Evolutionary conservation across 1,140 invertebrate genomes (phyloP).

Genomic region (Drosophila parvula): DNA sequence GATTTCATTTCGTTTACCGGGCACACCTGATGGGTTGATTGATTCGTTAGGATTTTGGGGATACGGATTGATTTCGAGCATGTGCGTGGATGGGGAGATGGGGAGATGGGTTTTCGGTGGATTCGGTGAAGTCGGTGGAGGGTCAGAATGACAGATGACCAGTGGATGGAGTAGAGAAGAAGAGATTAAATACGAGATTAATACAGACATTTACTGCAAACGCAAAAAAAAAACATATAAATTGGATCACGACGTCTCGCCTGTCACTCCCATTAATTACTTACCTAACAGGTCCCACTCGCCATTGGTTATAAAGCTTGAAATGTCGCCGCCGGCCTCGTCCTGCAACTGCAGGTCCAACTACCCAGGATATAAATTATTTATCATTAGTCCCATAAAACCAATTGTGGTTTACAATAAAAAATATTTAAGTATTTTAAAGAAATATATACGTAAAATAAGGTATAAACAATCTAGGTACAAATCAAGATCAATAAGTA

Average conservation of each 20-base stretch:
- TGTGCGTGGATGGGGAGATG: no score
- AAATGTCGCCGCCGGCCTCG: constrained; percentile 95
- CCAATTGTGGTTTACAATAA: not conserved
- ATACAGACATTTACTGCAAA: constrained; percentile 14
- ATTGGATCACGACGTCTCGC: not conserved
- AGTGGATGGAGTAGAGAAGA: constrained; percentile 29
- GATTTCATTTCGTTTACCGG: constrained; percentile 95
- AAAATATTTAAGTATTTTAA: no score
- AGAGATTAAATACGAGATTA: constrained; percentile 33
- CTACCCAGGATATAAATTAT: constrained; percentile 84
- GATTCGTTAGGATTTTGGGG: constrained; percentile 2
- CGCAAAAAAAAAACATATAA: constrained; percentile 15
- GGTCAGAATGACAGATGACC: constrained; percentile 13
- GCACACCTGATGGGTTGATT: constrained; percentile 88
- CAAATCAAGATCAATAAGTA: no score
- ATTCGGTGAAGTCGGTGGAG: not conserved
- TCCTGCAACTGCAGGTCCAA: constrained; percentile 96
- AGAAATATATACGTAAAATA: no score
- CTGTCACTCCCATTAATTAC: constrained; percentile 57
- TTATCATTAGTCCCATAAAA: not conserved
- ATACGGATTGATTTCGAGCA: constrained; percentile 12
- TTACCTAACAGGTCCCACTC: constrained; percentile 99
- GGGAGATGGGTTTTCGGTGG: constrained; percentile 6
- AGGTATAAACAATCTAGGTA: no score
- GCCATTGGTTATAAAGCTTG: constrained; percentile 98